Percentiles rank a stretch among this genome's conserved stretches.
Conservation (phyloP, 2,113 vertebrate species). For the Ptilorrhoa leucosticta region DNA sequence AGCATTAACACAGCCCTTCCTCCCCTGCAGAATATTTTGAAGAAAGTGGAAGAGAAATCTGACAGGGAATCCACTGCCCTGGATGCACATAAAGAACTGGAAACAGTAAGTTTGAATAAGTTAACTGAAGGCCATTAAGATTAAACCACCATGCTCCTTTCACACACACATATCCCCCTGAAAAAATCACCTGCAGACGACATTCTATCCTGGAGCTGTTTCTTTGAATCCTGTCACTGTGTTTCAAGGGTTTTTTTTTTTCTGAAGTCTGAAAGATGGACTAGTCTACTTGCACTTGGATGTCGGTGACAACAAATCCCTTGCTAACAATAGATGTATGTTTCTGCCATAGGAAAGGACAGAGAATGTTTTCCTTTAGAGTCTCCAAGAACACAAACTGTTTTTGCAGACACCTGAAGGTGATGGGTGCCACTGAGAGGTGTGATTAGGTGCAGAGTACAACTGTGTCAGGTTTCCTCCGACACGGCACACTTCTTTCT, state of each 20-base stretch:
- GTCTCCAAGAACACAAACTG: neutral
- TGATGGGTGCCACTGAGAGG: neutral
- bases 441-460: neutral
- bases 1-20: neutral
- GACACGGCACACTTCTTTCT: neutral
- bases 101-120: constrained; percentile 77
- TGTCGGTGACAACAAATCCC: neutral
- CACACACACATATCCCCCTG: neutral
- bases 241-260: neutral
- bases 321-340: neutral
- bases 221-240: neutral
- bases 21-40: constrained; percentile 86
- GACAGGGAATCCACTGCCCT: constrained; percentile 85
- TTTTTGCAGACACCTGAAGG: constrained; percentile 23
- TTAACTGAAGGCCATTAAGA: neutral
- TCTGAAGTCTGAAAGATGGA: neutral
- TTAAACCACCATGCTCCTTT: neutral
- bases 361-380: neutral
- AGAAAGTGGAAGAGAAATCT: constrained; percentile 89
- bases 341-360: neutral
- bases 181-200: neutral
- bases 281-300: neutral
- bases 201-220: neutral
- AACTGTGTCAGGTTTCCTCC: constrained; percentile 10
- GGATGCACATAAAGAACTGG: constrained; percentile 88